A percentile compares a stretch with the other conserved stretches of the same genome.
These are phyloP conservation scores for Drosophila limbata DNA, from an alignment of 2,888 invertebrate genomes.

Conservation along the genomic window DNA sequence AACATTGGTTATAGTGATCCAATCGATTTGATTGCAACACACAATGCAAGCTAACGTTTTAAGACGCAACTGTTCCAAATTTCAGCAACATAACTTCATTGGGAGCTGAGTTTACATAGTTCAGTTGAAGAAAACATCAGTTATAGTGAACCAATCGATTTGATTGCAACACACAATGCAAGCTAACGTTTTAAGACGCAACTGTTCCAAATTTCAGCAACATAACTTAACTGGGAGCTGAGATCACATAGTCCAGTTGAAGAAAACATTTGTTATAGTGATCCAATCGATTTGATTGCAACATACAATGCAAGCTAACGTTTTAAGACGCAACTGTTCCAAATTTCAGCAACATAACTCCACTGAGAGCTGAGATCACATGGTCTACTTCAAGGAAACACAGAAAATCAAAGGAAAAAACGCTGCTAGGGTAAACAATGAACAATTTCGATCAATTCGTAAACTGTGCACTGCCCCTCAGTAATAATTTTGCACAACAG, in stretches of 20 bases:
- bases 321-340: neutral
- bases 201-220: slow-evolving; percentile 17
- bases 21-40: neutral
- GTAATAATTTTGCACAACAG: slow-evolving; percentile 11
- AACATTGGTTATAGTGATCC: neutral
- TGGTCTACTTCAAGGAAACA: neutral
- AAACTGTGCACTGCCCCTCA: slow-evolving; percentile 35
- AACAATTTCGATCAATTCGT: slow-evolving; percentile 9
- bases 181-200: neutral
- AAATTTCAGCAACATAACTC: slow-evolving; percentile 9
- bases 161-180: neutral
- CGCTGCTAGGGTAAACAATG: neutral
- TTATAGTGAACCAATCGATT: slow-evolving; percentile 3
- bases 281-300: neutral
- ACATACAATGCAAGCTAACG: neutral
- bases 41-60: neutral
- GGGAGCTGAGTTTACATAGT: slow-evolving; percentile 8
- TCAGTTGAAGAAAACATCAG: too few relatives aligned
- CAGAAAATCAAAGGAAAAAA: neutral
- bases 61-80: slow-evolving; percentile 7
- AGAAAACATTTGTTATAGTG: neutral
- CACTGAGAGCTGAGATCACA: slow-evolving; percentile 7
- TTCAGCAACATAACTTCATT: slow-evolving; percentile 2
- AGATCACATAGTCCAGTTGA: slow-evolving; percentile 5
- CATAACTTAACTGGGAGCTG: neutral